Percentiles rank a stretch among this genome's conserved stretches.
Evolutionary conservation across 2,888 invertebrate genomes (phyloP).

Genomic region (Hemithea aestivaria): DNA sequence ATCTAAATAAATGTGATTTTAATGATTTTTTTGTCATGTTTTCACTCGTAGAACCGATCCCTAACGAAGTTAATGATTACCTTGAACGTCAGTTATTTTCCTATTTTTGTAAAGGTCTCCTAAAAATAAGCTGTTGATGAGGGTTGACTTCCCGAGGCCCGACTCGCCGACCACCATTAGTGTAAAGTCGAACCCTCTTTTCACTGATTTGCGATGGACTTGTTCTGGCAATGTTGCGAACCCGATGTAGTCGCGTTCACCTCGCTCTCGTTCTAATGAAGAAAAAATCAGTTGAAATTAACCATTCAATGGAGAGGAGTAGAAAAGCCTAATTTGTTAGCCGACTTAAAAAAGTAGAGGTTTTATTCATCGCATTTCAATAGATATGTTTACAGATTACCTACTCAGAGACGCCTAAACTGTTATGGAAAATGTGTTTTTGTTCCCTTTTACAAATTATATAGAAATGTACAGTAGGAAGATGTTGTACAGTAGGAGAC

Average conservation of each 20-base stretch:
- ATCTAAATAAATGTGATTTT: too few relatives aligned
- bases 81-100: slow-evolving; percentile 84
- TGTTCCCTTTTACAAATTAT: too few relatives aligned
- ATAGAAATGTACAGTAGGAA: too few relatives aligned
- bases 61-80: slow-evolving; percentile 50
- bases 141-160: slow-evolving; percentile 95
- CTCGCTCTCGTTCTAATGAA: slow-evolving; percentile 70
- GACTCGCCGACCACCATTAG: slow-evolving; percentile 97
- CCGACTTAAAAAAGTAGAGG: too few relatives aligned
- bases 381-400: slow-evolving; percentile 5
- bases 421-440: too few relatives aligned
- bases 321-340: too few relatives aligned
- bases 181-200: slow-evolving; percentile 97
- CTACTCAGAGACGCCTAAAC: too few relatives aligned
- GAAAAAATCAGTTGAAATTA: slow-evolving; percentile 13
- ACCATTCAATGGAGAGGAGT: too few relatives aligned
- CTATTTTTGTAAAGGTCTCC: slow-evolving; percentile 95
- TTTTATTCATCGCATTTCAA: too few relatives aligned
- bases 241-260: slow-evolving; percentile 91
- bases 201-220: slow-evolving; percentile 97
- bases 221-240: slow-evolving; percentile 97
- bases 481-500: too few relatives aligned
- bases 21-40: too few relatives aligned
- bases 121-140: slow-evolving; percentile 95
- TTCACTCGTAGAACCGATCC: too few relatives aligned